phyloP scores from a whole-genome alignment of 2,888 invertebrate species.

The Pristionchus arcanus region DNA sequence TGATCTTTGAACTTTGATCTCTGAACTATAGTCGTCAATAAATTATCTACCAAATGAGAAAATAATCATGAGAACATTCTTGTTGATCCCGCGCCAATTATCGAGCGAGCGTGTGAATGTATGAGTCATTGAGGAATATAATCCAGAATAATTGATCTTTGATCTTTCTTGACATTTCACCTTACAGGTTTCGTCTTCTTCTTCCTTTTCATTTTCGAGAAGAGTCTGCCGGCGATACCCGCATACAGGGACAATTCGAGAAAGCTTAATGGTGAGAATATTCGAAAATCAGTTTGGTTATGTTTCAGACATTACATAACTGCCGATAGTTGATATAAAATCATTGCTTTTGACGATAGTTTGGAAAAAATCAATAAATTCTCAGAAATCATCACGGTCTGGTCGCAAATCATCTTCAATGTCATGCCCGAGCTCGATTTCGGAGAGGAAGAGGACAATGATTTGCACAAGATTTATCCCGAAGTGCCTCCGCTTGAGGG shows the following conservation, averaged over 20 bases:
- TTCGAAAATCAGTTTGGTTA: not conserved
- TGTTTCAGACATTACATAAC: not conserved
- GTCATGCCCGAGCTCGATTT: conserved; percentile 64
- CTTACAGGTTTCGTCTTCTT: conserved; percentile 59
- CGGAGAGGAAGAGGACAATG: conserved; percentile 68
- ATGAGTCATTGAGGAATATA: too few species aligned
- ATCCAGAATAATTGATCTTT: not conserved
- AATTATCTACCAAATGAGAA: not conserved
- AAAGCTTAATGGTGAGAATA: conserved; percentile 60
- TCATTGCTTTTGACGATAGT: too few species aligned
- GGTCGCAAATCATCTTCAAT: conserved; percentile 69
- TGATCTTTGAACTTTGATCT: conserved; percentile 2
- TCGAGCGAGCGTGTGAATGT: too few species aligned
- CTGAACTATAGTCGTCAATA: not conserved
- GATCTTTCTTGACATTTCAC: not conserved
- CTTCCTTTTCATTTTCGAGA: conserved; percentile 60
- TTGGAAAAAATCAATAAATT: not conserved
- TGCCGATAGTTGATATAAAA: not conserved
- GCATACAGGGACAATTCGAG: conserved; percentile 51
- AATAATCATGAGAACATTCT: too few species aligned
- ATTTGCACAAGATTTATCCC: not conserved
- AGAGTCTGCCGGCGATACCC: conserved; percentile 57
- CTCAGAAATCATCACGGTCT: conserved; percentile 62
- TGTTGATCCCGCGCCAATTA: too few species aligned
- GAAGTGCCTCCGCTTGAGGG: not conserved